Conservation (phyloP, 2,113 vertebrate species). For the Ptilorrhoa leucosticta region DNA sequence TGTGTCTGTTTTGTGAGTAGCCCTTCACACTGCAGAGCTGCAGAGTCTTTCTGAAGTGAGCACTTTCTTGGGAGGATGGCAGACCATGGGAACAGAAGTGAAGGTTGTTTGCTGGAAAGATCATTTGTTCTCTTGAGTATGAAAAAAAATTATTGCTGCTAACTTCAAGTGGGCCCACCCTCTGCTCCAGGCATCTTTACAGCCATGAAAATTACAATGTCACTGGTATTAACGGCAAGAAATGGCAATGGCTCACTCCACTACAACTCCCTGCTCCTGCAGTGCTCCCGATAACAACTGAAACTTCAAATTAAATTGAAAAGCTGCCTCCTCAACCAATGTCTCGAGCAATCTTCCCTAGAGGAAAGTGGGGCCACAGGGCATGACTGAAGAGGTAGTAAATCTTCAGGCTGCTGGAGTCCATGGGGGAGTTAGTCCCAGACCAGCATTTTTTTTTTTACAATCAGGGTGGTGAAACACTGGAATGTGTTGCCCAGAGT, state of each 20-base stretch:
- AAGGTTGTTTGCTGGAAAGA: not conserved
- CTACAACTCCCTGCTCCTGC: not conserved
- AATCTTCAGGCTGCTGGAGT: not conserved
- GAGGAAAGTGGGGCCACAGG: not conserved
- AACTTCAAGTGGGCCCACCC: not conserved
- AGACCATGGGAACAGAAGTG: not conserved
- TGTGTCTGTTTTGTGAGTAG: not conserved
- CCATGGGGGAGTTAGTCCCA: not conserved
- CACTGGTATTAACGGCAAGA: not conserved
- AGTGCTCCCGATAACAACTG: not conserved
- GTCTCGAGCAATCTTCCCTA: not conserved
- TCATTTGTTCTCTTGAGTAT: not conserved
- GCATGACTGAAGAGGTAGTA: not conserved
- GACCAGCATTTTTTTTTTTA: not conserved
- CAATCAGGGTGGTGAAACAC: not conserved
- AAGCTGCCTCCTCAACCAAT: not conserved
- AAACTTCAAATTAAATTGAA: not conserved
- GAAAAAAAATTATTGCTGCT: not conserved
- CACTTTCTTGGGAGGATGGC: not conserved
- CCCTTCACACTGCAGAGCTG: not conserved
- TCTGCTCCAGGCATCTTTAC: not conserved
- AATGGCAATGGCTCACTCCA: not conserved
- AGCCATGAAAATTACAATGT: not conserved
- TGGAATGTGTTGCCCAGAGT: not conserved
- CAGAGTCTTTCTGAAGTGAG: not conserved